A percentile compares a stretch with the other conserved stretches of the same genome.
Conservation (phyloP, 2,113 vertebrate species). For the Coptodon rendalli region DNA sequence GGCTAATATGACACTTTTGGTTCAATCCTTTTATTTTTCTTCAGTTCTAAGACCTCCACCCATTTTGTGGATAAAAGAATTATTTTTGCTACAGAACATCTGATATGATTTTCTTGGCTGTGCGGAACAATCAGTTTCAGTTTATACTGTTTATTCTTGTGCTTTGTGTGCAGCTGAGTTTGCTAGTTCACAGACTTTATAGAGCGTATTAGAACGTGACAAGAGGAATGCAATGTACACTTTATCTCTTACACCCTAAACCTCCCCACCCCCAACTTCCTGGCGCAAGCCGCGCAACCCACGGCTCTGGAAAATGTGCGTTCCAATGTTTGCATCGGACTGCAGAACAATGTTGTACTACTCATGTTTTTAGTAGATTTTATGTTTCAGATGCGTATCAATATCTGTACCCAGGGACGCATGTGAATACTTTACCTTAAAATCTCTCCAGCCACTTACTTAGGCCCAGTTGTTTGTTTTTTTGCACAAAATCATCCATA, state of each 20-base stretch:
- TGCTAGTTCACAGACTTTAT: background rate
- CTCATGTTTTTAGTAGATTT: background rate
- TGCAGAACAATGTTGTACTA: background rate
- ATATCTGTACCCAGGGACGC: background rate
- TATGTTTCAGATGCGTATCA: background rate
- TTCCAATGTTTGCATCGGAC: background rate
- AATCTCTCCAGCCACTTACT: background rate
- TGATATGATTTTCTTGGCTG: background rate
- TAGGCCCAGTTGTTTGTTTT: background rate
- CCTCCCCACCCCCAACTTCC: background rate
- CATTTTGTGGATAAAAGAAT: background rate
- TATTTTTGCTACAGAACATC: accelerated
- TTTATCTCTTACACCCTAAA: background rate
- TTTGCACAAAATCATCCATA: slow-evolving; percentile 20
- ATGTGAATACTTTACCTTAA: background rate
- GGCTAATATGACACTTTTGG: background rate
- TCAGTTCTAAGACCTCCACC: accelerated
- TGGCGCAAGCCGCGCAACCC: background rate
- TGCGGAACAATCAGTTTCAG: accelerated
- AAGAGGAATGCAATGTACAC: background rate
- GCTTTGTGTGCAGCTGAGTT: background rate
- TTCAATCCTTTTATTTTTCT: background rate
- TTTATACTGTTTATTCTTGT: background rate
- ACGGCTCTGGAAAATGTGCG: background rate
- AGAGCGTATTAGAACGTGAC: accelerated